phyloP scores from a whole-genome alignment of 1,140 invertebrate species.

The Formica exsecta region DNA sequence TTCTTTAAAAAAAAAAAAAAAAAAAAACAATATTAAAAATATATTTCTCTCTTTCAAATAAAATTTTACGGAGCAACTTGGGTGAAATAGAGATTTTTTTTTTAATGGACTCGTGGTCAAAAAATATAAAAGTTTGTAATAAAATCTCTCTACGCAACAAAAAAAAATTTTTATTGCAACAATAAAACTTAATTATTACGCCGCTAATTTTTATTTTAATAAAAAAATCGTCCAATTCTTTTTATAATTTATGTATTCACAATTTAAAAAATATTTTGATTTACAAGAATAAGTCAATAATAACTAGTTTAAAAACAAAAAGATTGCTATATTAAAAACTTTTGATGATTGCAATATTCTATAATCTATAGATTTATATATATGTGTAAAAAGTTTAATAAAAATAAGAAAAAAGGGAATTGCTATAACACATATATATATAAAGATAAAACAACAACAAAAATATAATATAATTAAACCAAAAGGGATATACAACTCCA shows the following conservation, averaged over 20 bases:
- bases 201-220: not conserved
- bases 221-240: not conserved
- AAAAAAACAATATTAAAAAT: not conserved
- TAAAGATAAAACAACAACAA: not conserved
- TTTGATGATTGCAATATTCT: not conserved
- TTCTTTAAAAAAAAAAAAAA: not conserved
- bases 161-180: not conserved
- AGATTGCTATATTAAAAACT: not conserved
- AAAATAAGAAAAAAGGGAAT: not conserved
- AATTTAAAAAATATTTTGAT: not conserved
- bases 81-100: not conserved
- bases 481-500: not conserved
- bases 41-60: not conserved
- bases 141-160: not conserved
- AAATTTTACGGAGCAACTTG: not conserved
- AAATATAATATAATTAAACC: not conserved
- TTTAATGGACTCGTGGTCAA: not conserved
- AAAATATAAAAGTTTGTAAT: not conserved
- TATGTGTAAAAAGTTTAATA: too few relatives aligned
- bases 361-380: not conserved
- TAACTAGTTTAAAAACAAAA: conserved; percentile 6
- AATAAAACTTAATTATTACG: not conserved
- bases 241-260: not conserved
- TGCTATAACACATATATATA: not conserved
- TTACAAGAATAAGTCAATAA: not conserved